These are phyloP conservation scores for Genyomyrus donnyi DNA, from an alignment of 2,113 vertebrate genomes.

Conservation along the genomic window DNA sequence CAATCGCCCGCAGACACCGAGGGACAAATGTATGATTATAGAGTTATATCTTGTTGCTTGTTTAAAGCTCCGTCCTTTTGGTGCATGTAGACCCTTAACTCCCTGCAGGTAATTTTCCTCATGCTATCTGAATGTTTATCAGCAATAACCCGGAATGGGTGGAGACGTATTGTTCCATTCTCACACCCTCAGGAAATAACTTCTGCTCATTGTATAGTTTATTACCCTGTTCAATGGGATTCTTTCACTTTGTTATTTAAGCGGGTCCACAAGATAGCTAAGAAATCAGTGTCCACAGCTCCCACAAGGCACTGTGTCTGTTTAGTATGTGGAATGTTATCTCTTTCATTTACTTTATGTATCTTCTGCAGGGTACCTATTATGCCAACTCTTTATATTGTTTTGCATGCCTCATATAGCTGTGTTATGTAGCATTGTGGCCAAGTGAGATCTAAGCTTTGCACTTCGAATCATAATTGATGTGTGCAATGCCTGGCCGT, in stretches of 20 bases:
- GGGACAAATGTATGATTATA: neutral
- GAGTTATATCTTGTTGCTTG: neutral
- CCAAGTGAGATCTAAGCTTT: neutral
- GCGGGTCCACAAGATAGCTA: neutral
- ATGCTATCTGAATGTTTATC: neutral
- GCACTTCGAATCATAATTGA: neutral
- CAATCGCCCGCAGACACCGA: neutral
- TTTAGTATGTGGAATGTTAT: neutral
- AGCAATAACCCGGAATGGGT: neutral
- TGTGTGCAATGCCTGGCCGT: neutral
- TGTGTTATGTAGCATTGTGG: neutral
- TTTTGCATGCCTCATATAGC: neutral
- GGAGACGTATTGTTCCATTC: neutral
- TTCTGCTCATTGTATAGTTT: too few species aligned
- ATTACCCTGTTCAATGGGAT: too few species aligned
- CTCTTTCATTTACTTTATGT: neutral
- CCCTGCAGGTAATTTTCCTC: neutral
- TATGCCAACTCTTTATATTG: neutral
- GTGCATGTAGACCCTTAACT: neutral
- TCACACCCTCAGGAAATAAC: too few species aligned
- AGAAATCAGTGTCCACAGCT: neutral
- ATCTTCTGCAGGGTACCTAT: neutral
- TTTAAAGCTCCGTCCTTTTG: neutral
- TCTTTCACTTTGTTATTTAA: too few species aligned
- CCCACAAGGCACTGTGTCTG: neutral